phyloP scores from a whole-genome alignment of 1,140 invertebrate genomes.

The Planococcus citri region DNA sequence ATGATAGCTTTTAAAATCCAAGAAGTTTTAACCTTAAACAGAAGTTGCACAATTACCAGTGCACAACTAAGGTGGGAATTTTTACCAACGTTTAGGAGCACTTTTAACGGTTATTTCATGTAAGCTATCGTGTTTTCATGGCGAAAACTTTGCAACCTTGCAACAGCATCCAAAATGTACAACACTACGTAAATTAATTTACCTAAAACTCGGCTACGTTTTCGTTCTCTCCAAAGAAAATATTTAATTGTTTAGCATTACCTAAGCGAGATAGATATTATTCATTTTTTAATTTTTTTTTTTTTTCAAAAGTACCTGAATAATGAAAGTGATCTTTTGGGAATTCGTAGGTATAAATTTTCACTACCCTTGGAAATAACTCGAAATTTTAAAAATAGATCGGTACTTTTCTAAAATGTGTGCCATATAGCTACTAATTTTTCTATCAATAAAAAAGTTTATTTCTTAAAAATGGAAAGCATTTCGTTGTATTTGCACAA shows the following conservation, averaged over 20 bases:
- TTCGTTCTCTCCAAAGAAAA: neutral
- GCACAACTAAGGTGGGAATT: neutral
- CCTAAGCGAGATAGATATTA: too few relatives aligned
- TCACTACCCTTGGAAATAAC: too few relatives aligned
- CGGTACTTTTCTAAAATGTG: too few relatives aligned
- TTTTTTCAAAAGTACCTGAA: too few relatives aligned
- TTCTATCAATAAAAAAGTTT: too few relatives aligned
- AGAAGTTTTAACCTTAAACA: neutral
- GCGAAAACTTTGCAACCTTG: neutral
- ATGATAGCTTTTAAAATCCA: neutral
- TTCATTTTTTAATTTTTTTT: too few relatives aligned
- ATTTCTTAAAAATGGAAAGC: too few relatives aligned
- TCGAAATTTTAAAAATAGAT: too few relatives aligned
- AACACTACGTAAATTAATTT: neutral
- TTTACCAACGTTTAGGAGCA: neutral
- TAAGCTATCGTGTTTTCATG: neutral
- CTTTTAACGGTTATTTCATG: constrained; percentile 8
- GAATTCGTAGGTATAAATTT: too few relatives aligned
- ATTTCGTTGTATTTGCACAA: too few relatives aligned
- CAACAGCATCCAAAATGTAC: neutral
- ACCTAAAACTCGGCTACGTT: neutral
- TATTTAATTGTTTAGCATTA: neutral
- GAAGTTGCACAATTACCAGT: neutral
- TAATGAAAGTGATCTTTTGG: too few relatives aligned
- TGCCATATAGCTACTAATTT: too few relatives aligned